A percentile compares a stretch with the other conserved stretches of the same genome.
Evolutionary conservation across 2,797 vertebrate species (phyloP).

Genomic region (Zenarchopterus dispar): DNA sequence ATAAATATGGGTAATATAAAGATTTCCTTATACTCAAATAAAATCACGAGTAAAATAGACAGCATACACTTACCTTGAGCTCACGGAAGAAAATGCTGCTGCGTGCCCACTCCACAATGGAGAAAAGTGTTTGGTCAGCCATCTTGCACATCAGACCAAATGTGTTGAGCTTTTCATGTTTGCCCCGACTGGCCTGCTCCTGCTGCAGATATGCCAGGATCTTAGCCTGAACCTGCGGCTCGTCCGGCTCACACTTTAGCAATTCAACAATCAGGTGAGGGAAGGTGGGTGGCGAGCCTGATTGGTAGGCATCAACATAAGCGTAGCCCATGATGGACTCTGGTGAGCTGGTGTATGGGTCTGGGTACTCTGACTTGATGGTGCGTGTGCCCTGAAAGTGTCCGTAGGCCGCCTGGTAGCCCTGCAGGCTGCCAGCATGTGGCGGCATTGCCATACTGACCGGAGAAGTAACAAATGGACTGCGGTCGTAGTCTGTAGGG

Average conservation of each 20-base stretch:
- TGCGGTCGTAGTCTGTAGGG: constrained; percentile 96
- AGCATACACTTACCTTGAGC: constrained; percentile 88
- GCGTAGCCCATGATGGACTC: constrained; percentile 98
- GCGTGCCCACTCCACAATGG: constrained; percentile 98
- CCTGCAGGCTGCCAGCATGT: constrained; percentile 90
- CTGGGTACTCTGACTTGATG: constrained; percentile 98
- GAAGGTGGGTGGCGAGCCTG: constrained; percentile 92
- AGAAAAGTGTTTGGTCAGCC: constrained; percentile 99
- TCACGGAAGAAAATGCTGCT: constrained; percentile 99
- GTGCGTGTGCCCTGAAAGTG: constrained; percentile 94
- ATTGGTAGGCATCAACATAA: constrained; percentile 92
- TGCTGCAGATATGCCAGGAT: constrained; percentile 96
- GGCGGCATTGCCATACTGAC: constrained; percentile 98
- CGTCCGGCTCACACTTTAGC: constrained; percentile 97
- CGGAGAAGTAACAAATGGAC: constrained; percentile 95
- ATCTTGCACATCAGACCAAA: constrained; percentile 99
- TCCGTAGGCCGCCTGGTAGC: constrained; percentile 92
- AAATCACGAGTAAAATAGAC: background rate
- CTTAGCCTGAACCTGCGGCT: constrained; percentile 95
- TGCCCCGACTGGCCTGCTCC: constrained; percentile 93
- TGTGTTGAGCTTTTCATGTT: constrained; percentile 96
- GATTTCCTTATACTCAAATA: background rate
- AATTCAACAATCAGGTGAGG: constrained; percentile 97
- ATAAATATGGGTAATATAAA: too few species aligned
- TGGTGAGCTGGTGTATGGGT: constrained; percentile 96